Base-by-base conservation (phyloP, 2,113 vertebrate genomes). In the Tor tambroides region DNA sequence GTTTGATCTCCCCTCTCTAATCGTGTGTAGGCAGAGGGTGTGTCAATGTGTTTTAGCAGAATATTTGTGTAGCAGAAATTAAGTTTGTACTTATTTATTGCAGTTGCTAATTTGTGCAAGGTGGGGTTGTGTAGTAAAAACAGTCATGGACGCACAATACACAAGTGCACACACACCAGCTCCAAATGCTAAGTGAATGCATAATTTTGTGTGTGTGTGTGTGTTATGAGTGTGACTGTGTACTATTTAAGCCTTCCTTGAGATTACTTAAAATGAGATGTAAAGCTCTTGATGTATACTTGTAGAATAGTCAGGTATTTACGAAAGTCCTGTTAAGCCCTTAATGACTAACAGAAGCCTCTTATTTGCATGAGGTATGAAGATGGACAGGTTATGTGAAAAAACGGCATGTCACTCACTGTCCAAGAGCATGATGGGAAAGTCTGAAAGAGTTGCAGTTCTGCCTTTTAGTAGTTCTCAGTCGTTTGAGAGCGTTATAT, bases 121-220 rank as follows among this genome's bases (percentile, higher is more conserved):
- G 93, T 84, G 91, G 90, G 88, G 91, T 87, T 90, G 83, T 63
- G 30, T 32, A 89, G 30, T 14, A 23, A 89, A 86, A 63, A 86
- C 80, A 79, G 77, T 83, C 87, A 80, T 91, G 89, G 90, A 88
- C 7, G 4, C 85, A 94, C 92, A 93, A 86, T 79, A 49, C 92
- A 92, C 86, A 80, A n/a, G n/a, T 26, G 1, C 11, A 23, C 23
- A 87, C 83, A 69, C 80, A 84, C 51, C 17, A 19, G 51, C 17
- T 54, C 17, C 87, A 54, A 89, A 0, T 12, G 28, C 17, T 35
- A 26, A 61, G 54, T 32, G 9, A 30, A 23, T 82, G 26, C n/a
- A 10, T 67, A 14, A 23, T 23, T 59, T 9, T 59, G 21, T 23
- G 6, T 9, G 17, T 54, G 49, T 11, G 43, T 49, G 54, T 56